A percentile compares a stretch with the other conserved stretches of the same genome.
phyloP scores from a whole-genome alignment of 2,797 vertebrate species.

The Mormyrops attenuatus region DNA sequence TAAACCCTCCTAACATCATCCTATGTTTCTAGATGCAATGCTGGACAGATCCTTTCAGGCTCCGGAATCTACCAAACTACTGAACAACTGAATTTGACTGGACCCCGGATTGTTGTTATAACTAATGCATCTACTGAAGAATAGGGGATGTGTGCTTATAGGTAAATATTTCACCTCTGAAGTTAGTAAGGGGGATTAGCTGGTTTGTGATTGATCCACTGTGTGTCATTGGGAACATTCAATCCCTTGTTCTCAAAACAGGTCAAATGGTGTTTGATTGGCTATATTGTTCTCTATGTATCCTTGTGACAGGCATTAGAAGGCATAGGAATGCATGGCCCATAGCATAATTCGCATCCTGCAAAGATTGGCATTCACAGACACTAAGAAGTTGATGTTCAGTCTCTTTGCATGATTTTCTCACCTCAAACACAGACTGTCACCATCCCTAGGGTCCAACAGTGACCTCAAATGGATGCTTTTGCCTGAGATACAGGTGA shows the following conservation, averaged over 20 bases:
- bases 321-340: neutral
- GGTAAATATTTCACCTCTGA: neutral
- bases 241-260: neutral
- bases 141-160: neutral
- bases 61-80: neutral
- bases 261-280: neutral
- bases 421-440: neutral
- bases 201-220: neutral
- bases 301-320: neutral
- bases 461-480: neutral
- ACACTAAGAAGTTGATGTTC: neutral
- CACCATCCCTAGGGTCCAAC: neutral
- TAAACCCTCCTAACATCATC: conserved; percentile 10
- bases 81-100: neutral
- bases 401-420: neutral
- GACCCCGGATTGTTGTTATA: neutral
- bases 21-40: neutral
- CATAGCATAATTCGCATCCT: neutral
- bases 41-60: neutral
- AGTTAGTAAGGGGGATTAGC: neutral
- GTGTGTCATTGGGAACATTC: neutral
- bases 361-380: neutral
- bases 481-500: neutral
- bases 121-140: neutral
- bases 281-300: neutral